Evolutionary conservation across 2,797 vertebrate genomes (phyloP).

Genomic region (Uromys caudimaculatus): DNA sequence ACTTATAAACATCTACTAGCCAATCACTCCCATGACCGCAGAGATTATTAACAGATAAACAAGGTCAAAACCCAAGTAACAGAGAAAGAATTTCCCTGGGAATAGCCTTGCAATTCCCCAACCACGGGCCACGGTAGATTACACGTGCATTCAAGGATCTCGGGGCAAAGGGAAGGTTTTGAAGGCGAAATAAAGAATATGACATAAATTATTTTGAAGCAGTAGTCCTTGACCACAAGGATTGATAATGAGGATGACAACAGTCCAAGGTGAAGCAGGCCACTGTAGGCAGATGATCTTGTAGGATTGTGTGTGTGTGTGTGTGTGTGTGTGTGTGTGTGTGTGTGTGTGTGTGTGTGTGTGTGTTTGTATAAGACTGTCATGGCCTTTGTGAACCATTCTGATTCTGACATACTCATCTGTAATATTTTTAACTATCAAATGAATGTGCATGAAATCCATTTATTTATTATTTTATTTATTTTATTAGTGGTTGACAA

Average conservation of each 20-base stretch:
- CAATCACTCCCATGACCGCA: neutral
- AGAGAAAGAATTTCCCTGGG: neutral
- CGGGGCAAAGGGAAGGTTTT: neutral
- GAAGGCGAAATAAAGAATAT: neutral
- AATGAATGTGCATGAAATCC: neutral
- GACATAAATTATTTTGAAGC: neutral
- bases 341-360: neutral
- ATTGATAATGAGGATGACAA: neutral
- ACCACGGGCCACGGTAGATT: neutral
- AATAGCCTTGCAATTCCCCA: neutral
- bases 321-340: neutral
- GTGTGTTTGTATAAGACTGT: neutral
- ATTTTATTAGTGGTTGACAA: neutral
- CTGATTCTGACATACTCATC: neutral
- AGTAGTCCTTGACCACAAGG: neutral
- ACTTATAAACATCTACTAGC: neutral
- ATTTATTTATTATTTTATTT: neutral
- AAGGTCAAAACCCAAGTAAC: neutral
- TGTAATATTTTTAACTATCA: neutral
- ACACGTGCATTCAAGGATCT: neutral
- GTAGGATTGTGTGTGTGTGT: neutral
- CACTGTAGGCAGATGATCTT: neutral
- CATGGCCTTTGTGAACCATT: neutral
- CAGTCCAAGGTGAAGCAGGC: neutral
- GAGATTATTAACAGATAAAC: conserved; percentile 8